Conservation (phyloP, 2,113 vertebrate genomes). For the Geococcyx californianus region DNA sequence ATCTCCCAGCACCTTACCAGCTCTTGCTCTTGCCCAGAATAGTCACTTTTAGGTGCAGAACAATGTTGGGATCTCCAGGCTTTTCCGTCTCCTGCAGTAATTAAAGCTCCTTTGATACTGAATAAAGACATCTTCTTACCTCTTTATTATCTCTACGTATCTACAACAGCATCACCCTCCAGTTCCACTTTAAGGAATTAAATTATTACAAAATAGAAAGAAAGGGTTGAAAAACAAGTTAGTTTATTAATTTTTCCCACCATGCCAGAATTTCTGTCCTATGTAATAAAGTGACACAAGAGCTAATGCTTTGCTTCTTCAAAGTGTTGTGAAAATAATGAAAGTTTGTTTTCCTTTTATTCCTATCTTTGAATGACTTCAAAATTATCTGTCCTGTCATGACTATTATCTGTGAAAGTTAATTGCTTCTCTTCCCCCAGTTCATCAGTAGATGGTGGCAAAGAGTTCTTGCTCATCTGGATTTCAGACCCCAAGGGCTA, state of each 20-base stretch:
- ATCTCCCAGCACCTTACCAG: neutral
- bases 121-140: neutral
- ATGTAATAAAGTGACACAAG: neutral
- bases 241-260: neutral
- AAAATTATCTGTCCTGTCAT: neutral
- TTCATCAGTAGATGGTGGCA: conserved; percentile 55
- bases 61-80: neutral
- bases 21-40: neutral
- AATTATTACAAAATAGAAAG: neutral
- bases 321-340: neutral
- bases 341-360: neutral
- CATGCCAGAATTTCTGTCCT: neutral
- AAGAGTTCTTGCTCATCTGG: conserved; percentile 30
- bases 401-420: neutral
- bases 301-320: neutral
- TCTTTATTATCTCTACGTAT: neutral
- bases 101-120: neutral
- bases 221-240: neutral
- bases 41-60: neutral
- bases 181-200: neutral
- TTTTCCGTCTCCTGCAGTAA: neutral
- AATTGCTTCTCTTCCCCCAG: neutral
- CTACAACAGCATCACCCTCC: neutral
- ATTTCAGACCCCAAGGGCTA: neutral
- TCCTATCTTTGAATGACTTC: neutral